A percentile compares a stretch with the other conserved stretches of the same genome.
Evolutionary conservation across 2,888 invertebrate species (phyloP).

Genomic region (Drosophila subquinaria): DNA sequence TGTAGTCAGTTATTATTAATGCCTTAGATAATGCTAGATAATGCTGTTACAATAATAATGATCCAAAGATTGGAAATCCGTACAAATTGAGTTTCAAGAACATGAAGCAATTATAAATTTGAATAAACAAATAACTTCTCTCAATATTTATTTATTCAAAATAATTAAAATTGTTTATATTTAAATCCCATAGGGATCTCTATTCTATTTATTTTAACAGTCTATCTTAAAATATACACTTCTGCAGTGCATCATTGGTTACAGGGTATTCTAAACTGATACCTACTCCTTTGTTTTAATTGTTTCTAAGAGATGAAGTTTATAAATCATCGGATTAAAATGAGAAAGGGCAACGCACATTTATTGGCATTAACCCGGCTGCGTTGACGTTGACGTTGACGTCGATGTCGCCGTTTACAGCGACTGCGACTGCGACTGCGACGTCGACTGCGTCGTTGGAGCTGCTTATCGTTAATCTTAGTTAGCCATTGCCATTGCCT

Average conservation of each 20-base stretch:
- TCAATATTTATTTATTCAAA: too few relatives aligned
- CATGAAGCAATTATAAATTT: too few relatives aligned
- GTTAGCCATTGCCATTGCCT: constrained; percentile 41
- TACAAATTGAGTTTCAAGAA: too few relatives aligned
- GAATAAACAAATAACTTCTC: too few relatives aligned
- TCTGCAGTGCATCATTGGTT: too few relatives aligned
- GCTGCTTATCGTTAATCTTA: constrained; percentile 54
- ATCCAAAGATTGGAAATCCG: too few relatives aligned
- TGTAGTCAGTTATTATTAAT: too few relatives aligned
- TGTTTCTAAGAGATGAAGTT: constrained; percentile 27
- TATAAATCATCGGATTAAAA: constrained; percentile 60
- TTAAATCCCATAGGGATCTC: too few relatives aligned
- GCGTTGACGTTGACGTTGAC: constrained; percentile 25
- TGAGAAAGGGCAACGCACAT: constrained; percentile 39
- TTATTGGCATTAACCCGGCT: constrained; percentile 56
- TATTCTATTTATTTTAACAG: too few relatives aligned
- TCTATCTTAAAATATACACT: neutral
- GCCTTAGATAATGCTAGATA: too few relatives aligned
- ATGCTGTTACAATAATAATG: too few relatives aligned
- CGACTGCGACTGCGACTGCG: constrained; percentile 9
- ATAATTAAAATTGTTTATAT: too few relatives aligned
- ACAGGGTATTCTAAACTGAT: constrained; percentile 10
- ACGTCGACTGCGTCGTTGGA: constrained; percentile 8
- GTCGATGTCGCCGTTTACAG: neutral
- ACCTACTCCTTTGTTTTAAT: neutral